These are phyloP conservation scores for Sacculina carcini DNA, from an alignment of 2,888 invertebrate genomes.

Conservation along the genomic window DNA sequence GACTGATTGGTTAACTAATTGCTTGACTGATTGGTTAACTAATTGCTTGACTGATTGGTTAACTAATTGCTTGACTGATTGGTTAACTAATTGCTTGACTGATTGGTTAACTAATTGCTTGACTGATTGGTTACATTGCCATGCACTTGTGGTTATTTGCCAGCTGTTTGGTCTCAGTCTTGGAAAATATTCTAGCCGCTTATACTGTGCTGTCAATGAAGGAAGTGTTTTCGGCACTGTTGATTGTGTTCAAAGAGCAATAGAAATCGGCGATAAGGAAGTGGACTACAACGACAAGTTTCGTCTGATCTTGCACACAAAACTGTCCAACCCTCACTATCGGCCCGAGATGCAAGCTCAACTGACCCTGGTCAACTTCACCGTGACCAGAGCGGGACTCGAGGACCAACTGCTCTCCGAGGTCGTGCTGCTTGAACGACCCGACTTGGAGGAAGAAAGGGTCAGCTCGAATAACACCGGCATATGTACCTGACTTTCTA, in stretches of 20 bases:
- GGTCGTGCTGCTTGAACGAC: conserved; percentile 86
- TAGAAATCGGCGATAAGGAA: conserved; percentile 90
- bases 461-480: too few relatives aligned
- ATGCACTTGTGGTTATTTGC: too few relatives aligned
- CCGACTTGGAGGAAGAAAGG: conserved; percentile 78
- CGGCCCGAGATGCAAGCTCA: conserved; percentile 98
- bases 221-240: conserved; percentile 5
- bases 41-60: too few relatives aligned
- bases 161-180: conserved; percentile 21
- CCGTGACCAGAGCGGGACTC: conserved; percentile 79
- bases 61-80: too few relatives aligned
- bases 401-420: conserved; percentile 87
- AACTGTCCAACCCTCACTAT: conserved; percentile 88
- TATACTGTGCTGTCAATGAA: conserved; percentile 4
- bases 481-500: too few relatives aligned
- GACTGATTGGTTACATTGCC: too few relatives aligned
- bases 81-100: too few relatives aligned
- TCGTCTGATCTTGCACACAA: conserved; percentile 68
- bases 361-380: conserved; percentile 85
- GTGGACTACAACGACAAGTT: conserved; percentile 72
- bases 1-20: too few relatives aligned
- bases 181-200: neutral
- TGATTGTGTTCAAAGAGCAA: conserved; percentile 52
- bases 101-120: too few relatives aligned
- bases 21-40: too few relatives aligned